Evolutionary conservation across 2,797 vertebrate genomes (phyloP), one percentile per base, ranked within the genome.

Genomic region (Microctenopoma steveboyesi): DNA sequence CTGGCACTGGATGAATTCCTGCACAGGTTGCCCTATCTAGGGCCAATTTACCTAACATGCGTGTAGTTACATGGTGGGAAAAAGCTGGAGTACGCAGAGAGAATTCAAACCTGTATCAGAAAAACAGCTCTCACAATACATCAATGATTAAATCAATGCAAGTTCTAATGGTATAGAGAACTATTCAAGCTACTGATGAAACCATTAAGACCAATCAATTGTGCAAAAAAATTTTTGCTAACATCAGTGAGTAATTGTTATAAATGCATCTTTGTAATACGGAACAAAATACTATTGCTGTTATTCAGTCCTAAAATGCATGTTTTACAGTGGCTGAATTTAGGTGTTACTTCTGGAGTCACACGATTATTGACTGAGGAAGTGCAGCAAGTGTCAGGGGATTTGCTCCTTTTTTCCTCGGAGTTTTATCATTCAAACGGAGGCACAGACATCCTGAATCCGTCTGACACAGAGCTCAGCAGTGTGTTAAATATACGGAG

Each of bases 311-410:
- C 13, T 3, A 13, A 13, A 7, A 4, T 2, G 2, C 13, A 27
- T 5, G 22, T 25, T 14, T n/a, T 3, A 25, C 42, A 30, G 33
- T 5, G 2, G 9, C 43, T 18, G 22, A 39, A 50, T 25, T 14
- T 42, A 69, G 58, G 51, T 55, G 57, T 53, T 42, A 61, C 46
- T 60, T 9, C 22, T 12, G 28, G 37, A 58, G 14, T 30, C 35
- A 6, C 0, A 16, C 0, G n/a, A 28, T 8, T 3, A 1, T 37
- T 5, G 25, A 55, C 30, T 7, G 3, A 42, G 9, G 55, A 76
- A 75, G 48, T 69, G 57, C 15, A 63, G 51, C 64, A 33, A 71
- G 74, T 39, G 22, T 63, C 45, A 8, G 16, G 50, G 43, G 51
- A 56, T 37, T 55, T 60, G 13, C 52, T 40, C 54, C 7, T 49